phyloP scores from a whole-genome alignment of 2,113 vertebrate species.

The Brachyhypopomus gauderio region DNA sequence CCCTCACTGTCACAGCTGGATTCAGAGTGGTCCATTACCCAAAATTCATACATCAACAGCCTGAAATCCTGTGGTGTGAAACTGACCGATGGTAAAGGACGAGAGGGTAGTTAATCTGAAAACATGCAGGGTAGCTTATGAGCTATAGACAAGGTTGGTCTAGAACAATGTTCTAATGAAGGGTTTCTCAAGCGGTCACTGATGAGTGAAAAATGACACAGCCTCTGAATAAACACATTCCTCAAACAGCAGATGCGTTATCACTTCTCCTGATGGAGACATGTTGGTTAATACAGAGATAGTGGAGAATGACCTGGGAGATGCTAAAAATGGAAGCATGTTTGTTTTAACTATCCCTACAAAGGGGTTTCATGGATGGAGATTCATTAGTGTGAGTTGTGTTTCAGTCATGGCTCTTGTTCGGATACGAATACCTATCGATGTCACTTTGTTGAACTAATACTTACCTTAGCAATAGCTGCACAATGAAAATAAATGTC shows the following conservation, averaged over 20 bases:
- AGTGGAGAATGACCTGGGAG: constrained; percentile 28
- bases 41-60: too few species aligned
- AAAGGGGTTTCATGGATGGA: neutral
- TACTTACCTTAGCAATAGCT: neutral
- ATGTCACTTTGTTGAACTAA: constrained; percentile 1
- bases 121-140: too few species aligned
- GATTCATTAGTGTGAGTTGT: neutral
- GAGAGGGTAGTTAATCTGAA: too few species aligned
- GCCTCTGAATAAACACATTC: constrained; percentile 63
- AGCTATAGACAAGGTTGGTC: too few species aligned
- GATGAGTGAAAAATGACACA: constrained; percentile 55
- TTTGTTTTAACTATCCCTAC: neutral
- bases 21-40: too few species aligned
- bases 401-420: constrained; percentile 7
- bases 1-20: too few species aligned
- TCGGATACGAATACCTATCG: constrained; percentile 1
- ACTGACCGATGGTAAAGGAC: too few species aligned
- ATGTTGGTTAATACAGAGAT: constrained; percentile 48
- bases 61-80: too few species aligned
- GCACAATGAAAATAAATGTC: neutral
- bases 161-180: too few species aligned
- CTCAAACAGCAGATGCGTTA: constrained; percentile 63
- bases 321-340: neutral
- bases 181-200: too few species aligned
- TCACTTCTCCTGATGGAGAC: constrained; percentile 43